Conservation (phyloP, 2,113 vertebrate species). For the Corvus hawaiiensis region DNA sequence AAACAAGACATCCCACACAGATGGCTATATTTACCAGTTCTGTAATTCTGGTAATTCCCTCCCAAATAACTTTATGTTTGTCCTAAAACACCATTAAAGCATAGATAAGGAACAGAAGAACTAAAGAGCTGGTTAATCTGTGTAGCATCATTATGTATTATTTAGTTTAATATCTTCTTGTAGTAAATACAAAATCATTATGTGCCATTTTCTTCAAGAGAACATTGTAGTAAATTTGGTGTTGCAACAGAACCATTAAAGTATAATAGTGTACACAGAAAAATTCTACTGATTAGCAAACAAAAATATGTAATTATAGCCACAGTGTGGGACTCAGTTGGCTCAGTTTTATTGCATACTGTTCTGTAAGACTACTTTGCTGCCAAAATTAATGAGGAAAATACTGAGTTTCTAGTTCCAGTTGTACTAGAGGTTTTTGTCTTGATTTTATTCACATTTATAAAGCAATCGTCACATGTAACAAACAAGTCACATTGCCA, state of each 20-base stretch:
- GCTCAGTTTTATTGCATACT: conserved; percentile 33
- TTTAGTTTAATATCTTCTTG: conserved; percentile 64
- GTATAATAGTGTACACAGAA: conserved; percentile 62
- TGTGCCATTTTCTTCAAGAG: conserved; percentile 58
- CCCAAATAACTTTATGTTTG: conserved; percentile 51
- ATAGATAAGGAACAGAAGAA: conserved; percentile 44
- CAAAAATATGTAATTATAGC: conserved; percentile 62
- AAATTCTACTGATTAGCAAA: conserved; percentile 61
- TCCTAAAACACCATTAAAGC: conserved; percentile 49
- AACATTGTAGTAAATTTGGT: conserved; percentile 67
- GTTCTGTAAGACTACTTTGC: conserved; percentile 20
- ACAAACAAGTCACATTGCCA: conserved; percentile 62
- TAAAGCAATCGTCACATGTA: conserved; percentile 47
- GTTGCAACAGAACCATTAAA: conserved; percentile 45
- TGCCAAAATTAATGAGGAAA: conserved; percentile 67
- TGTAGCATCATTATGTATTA: conserved; percentile 43
- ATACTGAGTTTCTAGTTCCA: conserved; percentile 60
- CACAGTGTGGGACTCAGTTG: conserved; percentile 49
- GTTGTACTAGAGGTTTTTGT: conserved; percentile 49
- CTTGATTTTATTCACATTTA: conserved; percentile 72
- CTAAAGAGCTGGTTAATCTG: conserved; percentile 54
- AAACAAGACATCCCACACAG: conserved; percentile 36
- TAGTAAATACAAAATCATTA: conserved; percentile 57
- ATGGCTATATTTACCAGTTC: conserved; percentile 33
- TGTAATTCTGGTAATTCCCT: conserved; percentile 52